phyloP scores from a whole-genome alignment of 2,888 invertebrate species.

The Sisyra nigra region DNA sequence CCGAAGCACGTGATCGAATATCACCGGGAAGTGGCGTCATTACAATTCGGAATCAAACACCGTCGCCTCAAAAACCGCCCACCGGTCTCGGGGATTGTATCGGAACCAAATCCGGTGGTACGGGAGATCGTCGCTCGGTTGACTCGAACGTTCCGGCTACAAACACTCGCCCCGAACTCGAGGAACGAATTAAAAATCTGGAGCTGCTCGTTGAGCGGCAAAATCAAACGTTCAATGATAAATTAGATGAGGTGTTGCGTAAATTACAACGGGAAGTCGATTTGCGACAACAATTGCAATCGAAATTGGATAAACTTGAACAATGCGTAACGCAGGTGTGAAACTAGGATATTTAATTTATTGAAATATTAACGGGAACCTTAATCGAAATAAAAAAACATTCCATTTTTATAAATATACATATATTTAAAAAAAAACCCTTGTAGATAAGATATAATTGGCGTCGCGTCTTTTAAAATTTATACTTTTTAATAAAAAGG shows the following conservation, averaged over 20 bases:
- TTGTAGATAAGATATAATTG: no score
- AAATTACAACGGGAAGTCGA: constrained; percentile 46
- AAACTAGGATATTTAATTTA: constrained; percentile 10
- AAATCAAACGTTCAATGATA: constrained; percentile 36
- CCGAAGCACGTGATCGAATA: constrained; percentile 11
- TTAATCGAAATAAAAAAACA: no score
- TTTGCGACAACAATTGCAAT: constrained; percentile 43
- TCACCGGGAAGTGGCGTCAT: constrained; percentile 6
- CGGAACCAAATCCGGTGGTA: constrained; percentile 1
- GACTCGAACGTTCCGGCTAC: neutral
- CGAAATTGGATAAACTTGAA: constrained; percentile 50
- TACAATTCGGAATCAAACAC: constrained; percentile 8
- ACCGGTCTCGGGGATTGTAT: constrained; percentile 1
- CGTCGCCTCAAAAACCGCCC: constrained; percentile 11
- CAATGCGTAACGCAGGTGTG: constrained; percentile 58
- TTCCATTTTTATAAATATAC: no score
- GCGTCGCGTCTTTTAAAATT: no score
- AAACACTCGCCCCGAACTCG: constrained; percentile 17
- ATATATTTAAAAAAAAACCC: no score
- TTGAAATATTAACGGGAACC: no score
- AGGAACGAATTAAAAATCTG: constrained; percentile 34
- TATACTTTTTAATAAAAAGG: no score
- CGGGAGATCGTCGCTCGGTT: neutral
- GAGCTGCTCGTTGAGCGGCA: constrained; percentile 41
- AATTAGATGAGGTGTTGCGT: constrained; percentile 44